Base-by-base conservation (phyloP, 2,888 invertebrate species). In the Heliconius charithonia region DNA sequence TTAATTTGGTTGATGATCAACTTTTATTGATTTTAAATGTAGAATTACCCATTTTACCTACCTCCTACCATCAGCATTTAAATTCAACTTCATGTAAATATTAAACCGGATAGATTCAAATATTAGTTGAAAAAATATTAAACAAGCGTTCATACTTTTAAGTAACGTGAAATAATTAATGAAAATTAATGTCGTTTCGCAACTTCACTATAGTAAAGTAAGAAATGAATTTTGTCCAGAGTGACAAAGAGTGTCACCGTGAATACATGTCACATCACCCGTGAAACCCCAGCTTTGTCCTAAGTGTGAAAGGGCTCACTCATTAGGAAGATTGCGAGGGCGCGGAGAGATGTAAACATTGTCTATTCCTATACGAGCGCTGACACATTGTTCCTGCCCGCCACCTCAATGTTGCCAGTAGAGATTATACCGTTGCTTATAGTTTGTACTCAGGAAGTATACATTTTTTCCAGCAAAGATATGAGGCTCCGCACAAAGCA, bases 241-340 rank as follows among this genome's bases (percentile, higher is more conserved):
- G 87, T 86, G 89, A 92, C 92, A 92, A 92, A 91, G 90, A 88
- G 86, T 87, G 87, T 86, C 87, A 87, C 86, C 85, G 86, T 92
- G 92, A 92, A 93, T 92, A 90, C 91, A 86, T 89, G 92, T 89
- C 91, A 93, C 91, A 89, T 92, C 92, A 93, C 90, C 92, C 93
- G 92, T 90, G 91, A 92, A 93, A 92, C 93, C 93, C 89, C 87
- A 85, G 90, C 93, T 93, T 94, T 94, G 93, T 94, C 88, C 89
- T 84, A 87, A 90, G 94, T 93, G 94, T 93, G 93, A 94, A 94
- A 94, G 93, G 93, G 93, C 89, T 91, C 93, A 93, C 93, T 95
- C 95, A 94, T 95, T 95, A 95, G 94, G 94, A 93, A 94, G 94
- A 95, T 94, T 95, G 95, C 94, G 90, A 92, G 93, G 93, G 94